Evolutionary conservation across 2,797 vertebrate species (phyloP), one percentile per base, ranked within the genome.

Genomic region (Mus minutoides): DNA sequence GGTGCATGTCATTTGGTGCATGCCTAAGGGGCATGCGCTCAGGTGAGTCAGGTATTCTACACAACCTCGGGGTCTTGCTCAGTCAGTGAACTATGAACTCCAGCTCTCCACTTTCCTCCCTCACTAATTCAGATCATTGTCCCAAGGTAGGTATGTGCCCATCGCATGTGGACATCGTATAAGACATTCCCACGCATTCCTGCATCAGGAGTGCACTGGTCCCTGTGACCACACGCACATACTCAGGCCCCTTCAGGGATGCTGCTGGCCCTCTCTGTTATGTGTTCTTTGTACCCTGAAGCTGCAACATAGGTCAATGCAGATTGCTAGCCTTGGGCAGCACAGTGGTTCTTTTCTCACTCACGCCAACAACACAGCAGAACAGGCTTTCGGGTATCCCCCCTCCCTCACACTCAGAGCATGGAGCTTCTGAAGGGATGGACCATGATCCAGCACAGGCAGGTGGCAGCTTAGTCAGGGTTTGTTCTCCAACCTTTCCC

Each of bases 201-300:
- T 43, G 5, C 34, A 26, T 17, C 10, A 0, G 29, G 73, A 88
- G 69, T 5, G 0, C 14, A 0, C n/a, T 0, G 16, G 31, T 29
- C 82, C 49, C 14, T 1, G 0, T 46, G n/a, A 21, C 31, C 3
- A 49, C 43, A 78, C 22, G 11, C 58, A 5, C 0, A 4, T 43
- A 58, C 43, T 11, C 4, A 40, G 19, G 43, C 7, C 19, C 16
- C 10, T 46, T 52, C n/a, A 0, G 0, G 0, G 34, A 29, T 9
- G 6, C 58, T 31, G 12, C 56, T 79, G 34, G 52, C 67, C 49
- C 4, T 5, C 7, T 67, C 12, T 2, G 14, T 0, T 1, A 2
- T 0, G 0, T 37, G 34, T 11, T 62, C 40, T 54, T 13, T 43
- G 54, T 1, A 4, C 17, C 8, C 6, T 9, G 31, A 5, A n/a